These are phyloP conservation scores for Egretta garzetta DNA, from an alignment of 2,113 vertebrate species.

Conservation along the genomic window DNA sequence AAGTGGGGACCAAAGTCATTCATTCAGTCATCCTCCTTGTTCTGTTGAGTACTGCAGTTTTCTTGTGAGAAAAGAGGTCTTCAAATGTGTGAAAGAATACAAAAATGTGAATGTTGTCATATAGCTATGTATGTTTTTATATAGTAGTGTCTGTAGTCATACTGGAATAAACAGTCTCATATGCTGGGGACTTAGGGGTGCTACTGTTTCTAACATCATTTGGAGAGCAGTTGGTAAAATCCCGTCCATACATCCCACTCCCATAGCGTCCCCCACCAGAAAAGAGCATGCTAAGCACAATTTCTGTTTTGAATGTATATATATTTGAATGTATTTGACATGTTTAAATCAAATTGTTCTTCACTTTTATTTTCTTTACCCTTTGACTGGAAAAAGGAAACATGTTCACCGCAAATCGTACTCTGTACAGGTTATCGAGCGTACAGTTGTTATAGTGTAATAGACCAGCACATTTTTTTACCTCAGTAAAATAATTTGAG, in stretches of 20 bases:
- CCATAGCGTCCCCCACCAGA: too few relatives aligned
- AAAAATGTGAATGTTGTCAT: neutral
- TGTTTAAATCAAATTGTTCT: neutral
- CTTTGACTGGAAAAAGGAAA: neutral
- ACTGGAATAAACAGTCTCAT: neutral
- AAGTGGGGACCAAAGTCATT: neutral
- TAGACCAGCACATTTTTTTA: neutral
- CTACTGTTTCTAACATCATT: neutral
- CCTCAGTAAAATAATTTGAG: neutral
- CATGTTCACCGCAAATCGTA: rapidly evolving
- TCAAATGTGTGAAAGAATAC: neutral
- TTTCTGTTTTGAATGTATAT: neutral
- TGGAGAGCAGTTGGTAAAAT: neutral
- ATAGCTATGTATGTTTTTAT: neutral
- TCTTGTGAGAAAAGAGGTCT: neutral
- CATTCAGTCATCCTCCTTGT: neutral
- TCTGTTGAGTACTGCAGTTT: neutral
- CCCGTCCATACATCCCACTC: neutral
- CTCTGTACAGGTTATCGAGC: neutral
- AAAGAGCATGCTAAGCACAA: neutral
- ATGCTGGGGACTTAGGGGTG: neutral
- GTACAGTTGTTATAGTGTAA: neutral
- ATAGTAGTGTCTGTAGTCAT: neutral
- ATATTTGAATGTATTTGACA: neutral
- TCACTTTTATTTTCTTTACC: neutral